Evolutionary conservation across 2,888 invertebrate species (phyloP), one percentile per base, ranked within the genome.

Genomic region (Temnothorax rugatulus): DNA sequence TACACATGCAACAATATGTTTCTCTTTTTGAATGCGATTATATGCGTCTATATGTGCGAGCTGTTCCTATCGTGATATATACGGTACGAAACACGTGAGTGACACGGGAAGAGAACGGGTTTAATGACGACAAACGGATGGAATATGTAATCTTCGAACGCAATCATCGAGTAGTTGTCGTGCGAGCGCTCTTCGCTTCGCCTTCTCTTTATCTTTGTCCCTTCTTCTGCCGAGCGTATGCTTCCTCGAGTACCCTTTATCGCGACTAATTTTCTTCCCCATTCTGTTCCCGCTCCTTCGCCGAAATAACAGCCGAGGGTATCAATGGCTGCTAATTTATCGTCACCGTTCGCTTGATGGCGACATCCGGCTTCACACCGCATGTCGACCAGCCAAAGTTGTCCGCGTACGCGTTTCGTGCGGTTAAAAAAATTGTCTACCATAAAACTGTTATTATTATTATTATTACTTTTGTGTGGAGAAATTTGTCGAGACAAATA

Each of bases 81-180:
- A 34, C 25, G 21, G 18, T 34, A 38, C 11, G 44, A 44, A 47
- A 25, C 44, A 29, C 44, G 34, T 18, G 79, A 69, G 59, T 21
- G 44, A 81, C 59, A 25, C 57, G 57, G 74, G 21, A 73, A 73
- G 79, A 59, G 74, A 81, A 47, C 79, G 79, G 79, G 59, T 81
- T 59, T 59, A 34, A 71, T 73, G 59, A 73, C 25, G 74, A 81
- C 79, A 59, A 81, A 81, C 74, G 79, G 74, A 73, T 59, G 79
- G 79, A 81, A 81, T 85, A 85, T 50, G 79, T 81, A 86, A 84
- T 73, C 79, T 79, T 81, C 71, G 59, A 75, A 76, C 71, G 59
- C n/a, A 73, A 85, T 87, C 86, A 79, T 77, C 25, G 84, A 66
- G 82, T 59, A 79, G 86, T 79, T 18, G 52, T 77, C 38, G 76